Evolutionary conservation across 2,888 invertebrate species (phyloP), one percentile per base, ranked within the genome.

Genomic region (Peribatodes rhomboidaria): DNA sequence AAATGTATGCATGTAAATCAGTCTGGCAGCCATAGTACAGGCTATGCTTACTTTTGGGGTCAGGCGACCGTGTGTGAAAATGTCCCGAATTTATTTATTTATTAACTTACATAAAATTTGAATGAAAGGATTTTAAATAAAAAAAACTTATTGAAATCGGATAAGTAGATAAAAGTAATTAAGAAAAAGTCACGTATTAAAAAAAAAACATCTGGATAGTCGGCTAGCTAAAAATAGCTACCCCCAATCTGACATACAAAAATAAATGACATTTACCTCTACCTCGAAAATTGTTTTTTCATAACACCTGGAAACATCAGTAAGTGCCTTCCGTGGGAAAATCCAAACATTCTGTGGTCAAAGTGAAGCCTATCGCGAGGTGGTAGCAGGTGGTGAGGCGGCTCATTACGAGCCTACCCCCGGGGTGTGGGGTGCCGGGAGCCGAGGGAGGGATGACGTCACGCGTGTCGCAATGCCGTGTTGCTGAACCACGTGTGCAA

Each of bases 381-480:
- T 7, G 44, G 64, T 27, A 42, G 64, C 58, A 59, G 64, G 58
- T 63, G 57, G 70, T 61, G 71, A 72, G 69, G 65, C 68, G 69
- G 64, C 69, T 80, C 82, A 83, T 83, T 83, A 83, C 76, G 73
- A 59, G 62, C 67, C 63, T 55, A 59, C 65, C 31, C 57, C 50
- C 54, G 59, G 60, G 44, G 20, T 35, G 52, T 44, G 33, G 44
- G 63, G 59, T n/a, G n/a, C n/a, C n/a, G 27, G 70, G 67, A 8
- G 39, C 20, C 14, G 53, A 10, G 53, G 54, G 31, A 16, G 37
- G 20, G 62, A 69, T 86, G 86, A 86, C 87, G 87, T 87, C 87
- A 87, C 77, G 60, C 78, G 73, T 87, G 87, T 85, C 87, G 87
- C 87, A 87, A 78, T 87, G 87, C 86, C 76, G 84, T 79, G 77